A percentile compares a stretch with the other conserved stretches of the same genome.
Conservation (phyloP, 2,113 vertebrate genomes). For the Sturnira hondurensis region DNA sequence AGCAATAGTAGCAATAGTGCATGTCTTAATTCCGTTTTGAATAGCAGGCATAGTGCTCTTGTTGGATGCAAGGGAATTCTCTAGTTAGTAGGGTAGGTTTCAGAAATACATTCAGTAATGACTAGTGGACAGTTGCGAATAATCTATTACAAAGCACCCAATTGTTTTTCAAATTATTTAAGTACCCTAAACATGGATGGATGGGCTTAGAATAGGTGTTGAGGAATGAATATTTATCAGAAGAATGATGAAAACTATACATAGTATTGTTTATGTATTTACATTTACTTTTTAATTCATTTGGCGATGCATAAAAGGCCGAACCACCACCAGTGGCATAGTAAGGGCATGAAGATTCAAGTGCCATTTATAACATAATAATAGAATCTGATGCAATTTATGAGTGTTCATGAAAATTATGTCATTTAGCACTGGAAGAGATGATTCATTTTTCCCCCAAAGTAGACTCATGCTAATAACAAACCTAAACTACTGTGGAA, state of each 20-base stretch:
- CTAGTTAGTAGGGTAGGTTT: not conserved
- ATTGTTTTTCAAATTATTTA: not conserved
- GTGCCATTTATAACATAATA: not conserved
- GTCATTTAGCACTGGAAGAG: not conserved
- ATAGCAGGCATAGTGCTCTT: not conserved
- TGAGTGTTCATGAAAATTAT: not conserved
- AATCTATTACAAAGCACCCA: not conserved
- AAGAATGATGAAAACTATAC: not conserved
- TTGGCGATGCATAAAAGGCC: not conserved
- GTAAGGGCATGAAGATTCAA: not conserved
- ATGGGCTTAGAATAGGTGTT: not conserved
- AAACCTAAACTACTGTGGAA: not conserved
- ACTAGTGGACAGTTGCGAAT: not conserved
- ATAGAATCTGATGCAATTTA: not conserved
- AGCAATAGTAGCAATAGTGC: not conserved
- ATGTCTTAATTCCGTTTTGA: conserved; percentile 6
- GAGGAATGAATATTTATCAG: not conserved
- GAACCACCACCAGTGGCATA: not conserved
- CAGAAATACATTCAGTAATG: not conserved
- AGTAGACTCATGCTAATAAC: not conserved
- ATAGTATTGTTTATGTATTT: not conserved
- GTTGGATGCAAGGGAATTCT: not conserved
- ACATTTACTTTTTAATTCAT: not conserved
- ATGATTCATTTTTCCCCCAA: not conserved
- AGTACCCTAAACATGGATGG: not conserved